These are phyloP conservation scores for Gnatocerus cornutus DNA, from an alignment of 2,888 invertebrate genomes.

Conservation along the genomic window DNA sequence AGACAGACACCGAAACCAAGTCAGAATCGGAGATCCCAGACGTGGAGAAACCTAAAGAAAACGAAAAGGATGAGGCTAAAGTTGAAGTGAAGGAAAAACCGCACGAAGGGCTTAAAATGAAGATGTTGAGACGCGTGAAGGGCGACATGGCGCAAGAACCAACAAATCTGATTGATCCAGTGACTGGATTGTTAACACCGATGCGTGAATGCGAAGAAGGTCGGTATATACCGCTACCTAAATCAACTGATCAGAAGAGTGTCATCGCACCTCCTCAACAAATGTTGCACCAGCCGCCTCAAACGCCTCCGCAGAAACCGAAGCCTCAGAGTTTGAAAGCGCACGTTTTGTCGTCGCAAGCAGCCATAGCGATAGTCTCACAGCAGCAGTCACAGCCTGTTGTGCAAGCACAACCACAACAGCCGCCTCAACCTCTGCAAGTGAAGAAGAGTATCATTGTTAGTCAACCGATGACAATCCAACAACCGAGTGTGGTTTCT, in stretches of 20 bases:
- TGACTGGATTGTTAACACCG: slow-evolving; percentile 81
- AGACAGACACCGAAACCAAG: slow-evolving; percentile 60
- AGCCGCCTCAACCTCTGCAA: slow-evolving; percentile 47
- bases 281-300: not conserved
- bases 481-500: slow-evolving; percentile 57
- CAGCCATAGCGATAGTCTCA: slow-evolving; percentile 66
- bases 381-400: slow-evolving; percentile 57
- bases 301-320: slow-evolving; percentile 58
- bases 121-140: slow-evolving; percentile 68
- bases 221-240: slow-evolving; percentile 77
- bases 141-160: slow-evolving; percentile 73
- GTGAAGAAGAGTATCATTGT: slow-evolving; percentile 26
- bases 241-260: slow-evolving; percentile 53
- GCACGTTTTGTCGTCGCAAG: slow-evolving; percentile 76
- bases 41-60: slow-evolving; percentile 47
- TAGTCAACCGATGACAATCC: slow-evolving; percentile 14
- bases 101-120: slow-evolving; percentile 68
- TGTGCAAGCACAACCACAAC: slow-evolving; percentile 17
- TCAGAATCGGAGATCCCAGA: slow-evolving; percentile 43
- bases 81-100: slow-evolving; percentile 62
- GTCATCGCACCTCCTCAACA: slow-evolving; percentile 51
- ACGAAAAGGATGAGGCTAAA: slow-evolving; percentile 49
- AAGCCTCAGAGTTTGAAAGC: slow-evolving; percentile 77
- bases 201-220: slow-evolving; percentile 83
- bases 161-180: slow-evolving; percentile 82